phyloP scores from a whole-genome alignment of 1,140 invertebrate genomes.

The Tachypleus tridentatus region DNA sequence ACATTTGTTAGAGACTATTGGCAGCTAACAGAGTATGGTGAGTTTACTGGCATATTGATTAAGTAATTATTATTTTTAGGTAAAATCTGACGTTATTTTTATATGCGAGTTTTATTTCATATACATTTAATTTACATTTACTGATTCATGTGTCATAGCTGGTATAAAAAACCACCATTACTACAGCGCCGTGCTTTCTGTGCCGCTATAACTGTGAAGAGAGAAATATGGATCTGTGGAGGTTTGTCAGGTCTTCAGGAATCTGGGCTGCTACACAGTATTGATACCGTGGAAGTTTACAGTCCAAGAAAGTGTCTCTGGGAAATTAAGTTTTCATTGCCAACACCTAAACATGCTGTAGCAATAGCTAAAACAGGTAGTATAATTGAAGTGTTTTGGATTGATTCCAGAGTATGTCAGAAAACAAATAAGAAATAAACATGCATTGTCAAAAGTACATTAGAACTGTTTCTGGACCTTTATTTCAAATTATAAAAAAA shows the following conservation, averaged over 20 bases:
- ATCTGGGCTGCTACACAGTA: constrained; percentile 7
- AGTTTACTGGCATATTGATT: too few species aligned
- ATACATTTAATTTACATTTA: background rate
- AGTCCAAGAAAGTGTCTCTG: constrained; percentile 9
- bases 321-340: constrained; percentile 9
- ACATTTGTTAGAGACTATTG: background rate
- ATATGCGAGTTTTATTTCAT: too few species aligned
- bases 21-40: background rate
- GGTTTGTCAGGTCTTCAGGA: constrained; percentile 5
- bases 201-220: constrained; percentile 6
- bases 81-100: too few species aligned
- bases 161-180: constrained; percentile 5
- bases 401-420: too few species aligned
- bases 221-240: constrained; percentile 16
- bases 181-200: constrained; percentile 9
- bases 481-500: too few species aligned
- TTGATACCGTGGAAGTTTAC: constrained; percentile 10
- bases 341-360: constrained; percentile 7
- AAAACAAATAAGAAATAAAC: too few species aligned
- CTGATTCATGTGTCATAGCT: constrained; percentile 4
- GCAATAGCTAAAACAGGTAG: constrained; percentile 13
- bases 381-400: too few species aligned
- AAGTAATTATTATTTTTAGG: too few species aligned
- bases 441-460: too few species aligned
- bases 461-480: too few species aligned